Evolutionary conservation across 1,140 invertebrate species (phyloP).

Genomic region (Temnothorax curvispinosus): DNA sequence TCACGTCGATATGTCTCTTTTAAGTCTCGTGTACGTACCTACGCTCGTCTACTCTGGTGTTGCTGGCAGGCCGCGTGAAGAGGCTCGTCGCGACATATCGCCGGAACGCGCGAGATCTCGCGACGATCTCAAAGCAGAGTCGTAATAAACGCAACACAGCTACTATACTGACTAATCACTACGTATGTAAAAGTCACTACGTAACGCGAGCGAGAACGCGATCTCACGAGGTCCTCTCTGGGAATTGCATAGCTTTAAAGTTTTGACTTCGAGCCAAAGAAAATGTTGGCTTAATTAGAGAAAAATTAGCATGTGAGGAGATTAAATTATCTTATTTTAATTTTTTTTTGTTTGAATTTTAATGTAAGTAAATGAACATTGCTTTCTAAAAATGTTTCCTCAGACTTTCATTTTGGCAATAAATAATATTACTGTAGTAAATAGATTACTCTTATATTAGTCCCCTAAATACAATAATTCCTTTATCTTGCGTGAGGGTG

Average conservation of each 20-base stretch:
- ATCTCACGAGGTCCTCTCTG: constrained; percentile 26
- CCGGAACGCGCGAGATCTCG: constrained; percentile 45
- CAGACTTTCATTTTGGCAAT: not conserved
- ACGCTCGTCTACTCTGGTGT: constrained; percentile 74
- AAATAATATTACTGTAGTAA: not conserved
- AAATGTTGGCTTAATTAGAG: not conserved
- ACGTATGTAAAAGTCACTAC: constrained; percentile 63
- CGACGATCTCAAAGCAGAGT: constrained; percentile 67
- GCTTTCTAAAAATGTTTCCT: not conserved
- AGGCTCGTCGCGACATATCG: constrained; percentile 59
- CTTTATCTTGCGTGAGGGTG: not conserved
- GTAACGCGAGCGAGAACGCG: constrained; percentile 60
- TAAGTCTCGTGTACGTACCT: constrained; percentile 73
- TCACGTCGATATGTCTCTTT: constrained; percentile 69
- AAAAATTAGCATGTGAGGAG: not conserved
- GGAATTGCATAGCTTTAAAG: not conserved
- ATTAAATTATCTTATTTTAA: not conserved
- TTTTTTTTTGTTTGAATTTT: not conserved
- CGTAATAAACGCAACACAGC: constrained; percentile 54
- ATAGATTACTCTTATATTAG: not conserved
- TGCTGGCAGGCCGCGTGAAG: constrained; percentile 68
- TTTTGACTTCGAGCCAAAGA: not conserved
- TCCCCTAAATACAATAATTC: not conserved
- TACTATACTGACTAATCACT: constrained; percentile 66
- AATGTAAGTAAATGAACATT: not conserved